A percentile compares a stretch with the other conserved stretches of the same genome.
Evolutionary conservation across 2,888 invertebrate species (phyloP).

Genomic region (Melolontha melolontha): DNA sequence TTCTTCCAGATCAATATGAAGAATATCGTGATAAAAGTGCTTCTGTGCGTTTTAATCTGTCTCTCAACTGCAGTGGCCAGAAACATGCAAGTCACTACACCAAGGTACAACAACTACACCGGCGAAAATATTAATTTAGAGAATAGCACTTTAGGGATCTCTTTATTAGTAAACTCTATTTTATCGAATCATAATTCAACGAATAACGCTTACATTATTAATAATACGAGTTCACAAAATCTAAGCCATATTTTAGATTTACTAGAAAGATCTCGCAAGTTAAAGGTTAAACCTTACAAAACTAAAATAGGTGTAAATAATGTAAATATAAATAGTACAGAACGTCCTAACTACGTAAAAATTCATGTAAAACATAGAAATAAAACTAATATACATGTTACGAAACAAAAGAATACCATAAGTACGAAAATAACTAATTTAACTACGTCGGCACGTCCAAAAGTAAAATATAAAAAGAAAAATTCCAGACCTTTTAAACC

Average conservation of each 20-base stretch:
- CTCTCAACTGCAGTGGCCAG: slow-evolving; percentile 50
- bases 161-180: slow-evolving; percentile 1
- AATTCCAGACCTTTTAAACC: slow-evolving; percentile 3
- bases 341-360: too few relatives aligned
- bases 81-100: slow-evolving; percentile 56
- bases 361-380: too few relatives aligned
- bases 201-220: background rate
- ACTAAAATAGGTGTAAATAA: background rate
- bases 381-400: too few relatives aligned
- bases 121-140: slow-evolving; percentile 45
- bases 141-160: slow-evolving; percentile 9
- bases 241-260: too few relatives aligned
- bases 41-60: slow-evolving; percentile 54
- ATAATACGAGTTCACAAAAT: too few relatives aligned
- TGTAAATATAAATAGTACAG: background rate
- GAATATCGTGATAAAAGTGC: slow-evolving; percentile 50
- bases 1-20: slow-evolving; percentile 61
- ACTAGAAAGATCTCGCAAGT: too few relatives aligned
- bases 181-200: background rate
- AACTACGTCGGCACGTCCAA: background rate
- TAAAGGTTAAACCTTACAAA: too few relatives aligned
- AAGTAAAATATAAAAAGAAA: slow-evolving; percentile 26
- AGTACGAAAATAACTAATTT: slow-evolving; percentile 2
- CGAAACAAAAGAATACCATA: too few relatives aligned
- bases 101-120: slow-evolving; percentile 60